Base-by-base conservation (phyloP, 2,797 vertebrate genomes). In the Halcyon smyrnensis region DNA sequence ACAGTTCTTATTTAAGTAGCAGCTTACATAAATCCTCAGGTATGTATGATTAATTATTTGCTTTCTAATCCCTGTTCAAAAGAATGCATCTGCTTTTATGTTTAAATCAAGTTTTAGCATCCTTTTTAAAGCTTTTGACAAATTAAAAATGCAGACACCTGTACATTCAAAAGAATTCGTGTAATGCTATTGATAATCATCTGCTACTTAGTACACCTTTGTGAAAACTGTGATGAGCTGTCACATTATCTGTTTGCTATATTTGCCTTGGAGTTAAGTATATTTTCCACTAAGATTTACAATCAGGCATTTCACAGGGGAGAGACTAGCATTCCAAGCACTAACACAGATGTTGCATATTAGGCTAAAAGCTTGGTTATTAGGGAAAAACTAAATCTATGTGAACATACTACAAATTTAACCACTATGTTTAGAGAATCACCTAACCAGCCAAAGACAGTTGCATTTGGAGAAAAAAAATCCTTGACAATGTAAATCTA, bases 21-120 rank as follows among this genome's bases (percentile, higher is more conserved):
- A 80, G 93, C 87, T 95, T 96, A 85, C 78, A 93, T 93, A 96
- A 96, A 91, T 92, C 91, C 89, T 94, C 88, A 90, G 92, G 84
- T 91, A 93, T 24, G 54, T 89, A 76, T 59, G 95, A 96, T 94
- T 90, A 94, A 91, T 94, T 95, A 81, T 92, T 95, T 96, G 68
- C 67, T 96, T 94, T 95, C 94, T 95, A 97, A 95, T 91, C 74
- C 77, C 13, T 37, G 81, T 82, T 93, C 83, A 92, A 95, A 71
- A 84, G 46, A 53, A 90, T 11, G 30, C 39, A 73, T 90, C 70
- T 62, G 32, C 86, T 95, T 71, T 91, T 73, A 92, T 91, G 64
- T 93, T 92, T 69, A 80, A 64, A 94, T 89, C 90, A 79, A 74
- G 69, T 63, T 95, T 96, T 88, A 93, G 63, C 84, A 95, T 76